Percentiles rank a stretch among this genome's conserved stretches.
Evolutionary conservation across 2,888 invertebrate genomes (phyloP).

Genomic region (Sericinus montela): DNA sequence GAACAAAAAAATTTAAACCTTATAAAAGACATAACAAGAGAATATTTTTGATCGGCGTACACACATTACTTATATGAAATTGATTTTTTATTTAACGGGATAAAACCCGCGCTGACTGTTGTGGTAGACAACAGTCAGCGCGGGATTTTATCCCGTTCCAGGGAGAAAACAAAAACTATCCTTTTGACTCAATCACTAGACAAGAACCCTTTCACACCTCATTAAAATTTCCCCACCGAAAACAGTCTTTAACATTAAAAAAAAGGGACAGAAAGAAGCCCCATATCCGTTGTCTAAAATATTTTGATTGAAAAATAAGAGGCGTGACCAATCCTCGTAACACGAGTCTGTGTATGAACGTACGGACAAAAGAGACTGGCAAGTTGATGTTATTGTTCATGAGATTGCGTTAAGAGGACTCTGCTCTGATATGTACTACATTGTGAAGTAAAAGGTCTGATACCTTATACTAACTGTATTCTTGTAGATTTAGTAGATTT

Average conservation of each 20-base stretch:
- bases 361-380: slow-evolving; percentile 7
- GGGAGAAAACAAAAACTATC: slow-evolving; percentile 37
- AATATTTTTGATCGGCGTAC: not conserved
- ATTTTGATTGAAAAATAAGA: slow-evolving; percentile 77
- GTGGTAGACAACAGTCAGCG: slow-evolving; percentile 25
- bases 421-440: not conserved
- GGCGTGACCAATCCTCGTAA: slow-evolving; percentile 57
- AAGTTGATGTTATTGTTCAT: slow-evolving; percentile 29
- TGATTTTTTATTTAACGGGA: too few species aligned
- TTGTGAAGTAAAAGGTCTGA: too few species aligned
- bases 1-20: too few species aligned
- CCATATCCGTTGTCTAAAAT: slow-evolving; percentile 62
- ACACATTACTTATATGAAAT: not conserved
- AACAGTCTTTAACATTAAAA: slow-evolving; percentile 36
- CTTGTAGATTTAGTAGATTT: too few species aligned
- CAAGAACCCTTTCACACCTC: slow-evolving; percentile 69
- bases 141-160: slow-evolving; percentile 23
- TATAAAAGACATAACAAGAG: not conserved
- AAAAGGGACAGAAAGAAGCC: slow-evolving; percentile 37
- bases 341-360: slow-evolving; percentile 27
- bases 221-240: slow-evolving; percentile 61
- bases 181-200: slow-evolving; percentile 61
- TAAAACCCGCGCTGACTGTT: too few species aligned
- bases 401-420: not conserved
- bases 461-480: too few species aligned